A percentile compares a stretch with the other conserved stretches of the same genome.
phyloP scores from a whole-genome alignment of 2,888 invertebrate species.

The Limenitis camilla region DNA sequence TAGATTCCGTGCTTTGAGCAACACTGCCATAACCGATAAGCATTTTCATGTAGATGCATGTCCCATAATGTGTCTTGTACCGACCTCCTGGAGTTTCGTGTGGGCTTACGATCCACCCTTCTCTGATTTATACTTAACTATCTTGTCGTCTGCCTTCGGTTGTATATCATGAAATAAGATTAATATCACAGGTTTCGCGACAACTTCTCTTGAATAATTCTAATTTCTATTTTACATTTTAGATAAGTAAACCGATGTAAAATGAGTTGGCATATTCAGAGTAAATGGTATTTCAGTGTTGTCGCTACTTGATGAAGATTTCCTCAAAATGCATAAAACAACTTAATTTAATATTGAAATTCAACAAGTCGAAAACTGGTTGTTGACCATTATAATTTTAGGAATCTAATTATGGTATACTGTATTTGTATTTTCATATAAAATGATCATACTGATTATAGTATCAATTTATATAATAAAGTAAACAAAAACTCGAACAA shows the following conservation, averaged over 20 bases:
- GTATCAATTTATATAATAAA: no score
- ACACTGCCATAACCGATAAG: slow-evolving; percentile 6
- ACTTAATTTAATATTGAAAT: no score
- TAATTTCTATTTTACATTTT: no score
- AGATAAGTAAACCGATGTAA: no score
- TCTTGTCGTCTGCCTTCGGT: slow-evolving; percentile 15
- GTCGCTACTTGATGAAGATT: not conserved
- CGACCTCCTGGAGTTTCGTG: slow-evolving; percentile 23
- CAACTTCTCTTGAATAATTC: slow-evolving; percentile 3
- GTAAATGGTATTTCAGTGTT: no score
- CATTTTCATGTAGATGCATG: slow-evolving; percentile 1
- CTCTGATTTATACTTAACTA: slow-evolving; percentile 15
- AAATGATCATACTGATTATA: no score
- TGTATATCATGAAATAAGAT: slow-evolving; percentile 12
- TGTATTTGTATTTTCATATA: no score
- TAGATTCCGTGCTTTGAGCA: not conserved
- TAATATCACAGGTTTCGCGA: slow-evolving; percentile 7
- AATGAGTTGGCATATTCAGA: no score
- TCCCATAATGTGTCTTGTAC: slow-evolving; percentile 5
- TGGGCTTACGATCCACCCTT: slow-evolving; percentile 20
- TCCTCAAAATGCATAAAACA: not conserved
- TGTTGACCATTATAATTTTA: no score
- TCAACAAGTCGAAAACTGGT: no score
- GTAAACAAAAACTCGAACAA: not conserved
- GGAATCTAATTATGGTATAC: no score